These are phyloP conservation scores for Aurelia coerulea DNA, from an alignment of 30 jellyfish, hydroid and myxozoan genomes.

Conservation along the genomic window DNA sequence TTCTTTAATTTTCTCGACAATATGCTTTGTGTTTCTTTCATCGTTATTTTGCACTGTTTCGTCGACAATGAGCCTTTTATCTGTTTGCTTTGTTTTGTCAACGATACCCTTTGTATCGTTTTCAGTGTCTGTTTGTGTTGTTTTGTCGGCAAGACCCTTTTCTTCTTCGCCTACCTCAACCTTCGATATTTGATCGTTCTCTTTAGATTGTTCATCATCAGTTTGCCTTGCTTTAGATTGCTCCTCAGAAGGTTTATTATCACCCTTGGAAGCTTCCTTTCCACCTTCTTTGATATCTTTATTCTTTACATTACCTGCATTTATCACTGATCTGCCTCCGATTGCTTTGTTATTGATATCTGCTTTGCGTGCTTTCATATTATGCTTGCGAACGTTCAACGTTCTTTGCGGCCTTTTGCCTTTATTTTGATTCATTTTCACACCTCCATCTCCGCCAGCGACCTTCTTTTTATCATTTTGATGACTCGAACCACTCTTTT, in stretches of 20 bases:
- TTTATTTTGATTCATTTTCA: no score
- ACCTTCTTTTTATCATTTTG: no score
- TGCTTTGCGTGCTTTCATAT: no score
- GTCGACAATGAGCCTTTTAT: neutral
- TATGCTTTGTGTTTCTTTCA: neutral
- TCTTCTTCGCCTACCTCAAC: neutral
- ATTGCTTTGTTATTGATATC: no score
- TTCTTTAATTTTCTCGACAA: neutral
- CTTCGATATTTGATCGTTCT: neutral
- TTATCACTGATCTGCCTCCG: no score
- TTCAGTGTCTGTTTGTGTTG: neutral
- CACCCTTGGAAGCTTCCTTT: neutral
- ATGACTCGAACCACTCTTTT: no score
- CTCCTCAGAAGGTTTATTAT: neutral
- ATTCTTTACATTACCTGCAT: no score
- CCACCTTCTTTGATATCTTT: no score
- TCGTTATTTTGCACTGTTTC: neutral
- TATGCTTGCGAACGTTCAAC: no score
- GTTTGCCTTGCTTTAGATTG: neutral
- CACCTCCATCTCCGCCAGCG: no score
- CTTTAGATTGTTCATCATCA: neutral
- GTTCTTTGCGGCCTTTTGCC: no score
- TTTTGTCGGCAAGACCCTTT: neutral
- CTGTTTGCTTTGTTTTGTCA: neutral
- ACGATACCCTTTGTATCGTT: neutral